These are phyloP conservation scores for Heliopora coerulea DNA, from an alignment of 92 coral and sea anemone genomes.

Conservation along the genomic window DNA sequence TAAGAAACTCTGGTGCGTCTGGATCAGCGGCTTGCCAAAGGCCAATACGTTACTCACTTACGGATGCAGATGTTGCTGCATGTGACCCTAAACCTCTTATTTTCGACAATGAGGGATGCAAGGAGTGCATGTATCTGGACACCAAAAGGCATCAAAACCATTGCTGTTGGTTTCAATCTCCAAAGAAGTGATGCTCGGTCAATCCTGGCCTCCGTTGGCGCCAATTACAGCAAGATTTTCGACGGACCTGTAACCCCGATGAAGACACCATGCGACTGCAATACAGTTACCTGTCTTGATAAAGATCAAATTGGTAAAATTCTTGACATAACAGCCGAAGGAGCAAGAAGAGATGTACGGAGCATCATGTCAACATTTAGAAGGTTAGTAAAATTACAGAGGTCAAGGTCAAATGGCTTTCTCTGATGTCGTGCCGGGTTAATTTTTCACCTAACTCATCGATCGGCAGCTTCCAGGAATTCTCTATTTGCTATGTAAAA, in stretches of 20 bases:
- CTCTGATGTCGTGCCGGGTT: too few relatives aligned
- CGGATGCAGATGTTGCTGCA: neutral
- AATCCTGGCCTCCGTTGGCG: slow-evolving; percentile 62
- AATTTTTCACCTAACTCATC: too few relatives aligned
- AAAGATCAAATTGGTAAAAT: slow-evolving; percentile 62
- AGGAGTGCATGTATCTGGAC: slow-evolving; percentile 77
- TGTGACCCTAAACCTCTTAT: slow-evolving; percentile 79
- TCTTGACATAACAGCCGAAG: slow-evolving; percentile 53
- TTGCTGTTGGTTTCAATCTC: slow-evolving; percentile 84
- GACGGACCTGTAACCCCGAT: slow-evolving; percentile 64
- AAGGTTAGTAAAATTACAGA: too few relatives aligned
- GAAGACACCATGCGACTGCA: slow-evolving; percentile 58
- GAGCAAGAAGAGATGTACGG: slow-evolving; percentile 65
- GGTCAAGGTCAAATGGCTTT: too few relatives aligned
- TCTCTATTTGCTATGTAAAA: too few relatives aligned
- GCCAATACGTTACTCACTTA: neutral
- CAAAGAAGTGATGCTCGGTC: slow-evolving; percentile 53
- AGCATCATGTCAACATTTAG: slow-evolving; percentile 57
- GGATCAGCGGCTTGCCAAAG: neutral
- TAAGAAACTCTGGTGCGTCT: neutral
- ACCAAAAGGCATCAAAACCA: slow-evolving; percentile 65
- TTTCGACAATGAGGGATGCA: slow-evolving; percentile 61
- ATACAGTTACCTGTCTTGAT: slow-evolving; percentile 66
- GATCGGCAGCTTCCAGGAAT: too few relatives aligned
- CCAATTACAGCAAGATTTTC: slow-evolving; percentile 70